Evolutionary conservation across 1,140 invertebrate species (phyloP), one percentile per base, ranked within the genome.

Genomic region (Lutraria rhynchaena): DNA sequence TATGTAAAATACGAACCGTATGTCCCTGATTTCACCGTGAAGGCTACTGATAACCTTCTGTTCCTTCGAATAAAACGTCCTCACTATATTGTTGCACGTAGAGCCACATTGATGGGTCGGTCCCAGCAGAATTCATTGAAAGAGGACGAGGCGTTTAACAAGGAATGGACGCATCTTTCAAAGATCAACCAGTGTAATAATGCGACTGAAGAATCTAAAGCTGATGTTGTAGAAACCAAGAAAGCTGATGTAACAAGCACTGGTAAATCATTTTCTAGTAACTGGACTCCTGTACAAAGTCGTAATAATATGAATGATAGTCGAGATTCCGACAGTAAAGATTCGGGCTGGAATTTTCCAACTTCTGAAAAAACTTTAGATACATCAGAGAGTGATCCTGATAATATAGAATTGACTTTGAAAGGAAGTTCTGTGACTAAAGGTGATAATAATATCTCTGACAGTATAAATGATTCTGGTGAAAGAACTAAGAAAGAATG

Each of bases 1-100:
- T 84, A 85, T 53, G 78, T 76, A 3, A 87, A 89, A 69, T 24
- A 58, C 49, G 85, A 86, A 33, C 95, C 95, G 4, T 99, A 98
- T 92, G 95, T 96, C 51, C 97, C 98, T 0, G 98, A 99, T 92
- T 99, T 98, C 92, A 95, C 97, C 0, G 96, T 99, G 2, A 88
- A 95, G n/a, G 96, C 96, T 3, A 94, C 95, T 37, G 95, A 95
- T 0, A 96, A 97, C 91, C 94, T 98, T 0, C 95, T 97, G 88
- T 99, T 97, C 90, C 93, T 97, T 61, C 94, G 94, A 86, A 95
- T 97, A 65, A 95, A 95, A 82, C 94, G 96, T 74, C 95, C 95
- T 15, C 93, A 97, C 55, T 98, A 98, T 92, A 93, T 98, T 76
- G 97, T 97, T 1, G 97, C 97, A 0, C 96, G 96, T 87, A 95